A percentile compares a stretch with the other conserved stretches of the same genome.
These are phyloP conservation scores for Adela reaumurella DNA, from an alignment of 2,888 invertebrate genomes.

Conservation along the genomic window DNA sequence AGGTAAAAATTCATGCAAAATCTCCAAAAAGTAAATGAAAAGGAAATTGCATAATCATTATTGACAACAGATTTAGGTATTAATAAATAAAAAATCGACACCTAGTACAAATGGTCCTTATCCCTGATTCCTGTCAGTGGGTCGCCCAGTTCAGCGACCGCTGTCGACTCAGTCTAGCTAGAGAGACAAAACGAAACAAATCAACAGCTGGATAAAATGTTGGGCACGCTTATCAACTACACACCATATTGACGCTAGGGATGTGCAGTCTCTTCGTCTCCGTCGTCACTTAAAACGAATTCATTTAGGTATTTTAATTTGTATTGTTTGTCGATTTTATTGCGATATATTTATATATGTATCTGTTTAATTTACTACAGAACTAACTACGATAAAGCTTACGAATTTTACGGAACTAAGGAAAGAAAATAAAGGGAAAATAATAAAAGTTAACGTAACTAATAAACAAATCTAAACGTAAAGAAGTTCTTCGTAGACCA, in stretches of 20 bases:
- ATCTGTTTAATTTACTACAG: not conserved
- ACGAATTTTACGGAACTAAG: too few relatives aligned
- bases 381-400: not conserved
- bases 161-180: not conserved
- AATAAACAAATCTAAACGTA: too few relatives aligned
- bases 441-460: too few relatives aligned
- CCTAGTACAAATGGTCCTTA: too few relatives aligned
- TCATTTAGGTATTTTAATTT: not conserved
- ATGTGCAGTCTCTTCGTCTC: not conserved
- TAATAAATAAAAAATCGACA: too few relatives aligned
- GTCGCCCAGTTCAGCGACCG: not conserved
- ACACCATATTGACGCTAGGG: not conserved
- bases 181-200: not conserved
- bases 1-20: too few relatives aligned
- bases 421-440: too few relatives aligned
- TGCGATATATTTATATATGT: conserved; percentile 3
- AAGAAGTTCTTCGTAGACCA: too few relatives aligned
- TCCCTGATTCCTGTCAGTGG: not conserved
- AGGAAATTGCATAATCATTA: too few relatives aligned
- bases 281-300: not conserved
- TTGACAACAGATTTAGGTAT: too few relatives aligned
- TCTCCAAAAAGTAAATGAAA: too few relatives aligned
- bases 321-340: not conserved
- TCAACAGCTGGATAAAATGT: not conserved
- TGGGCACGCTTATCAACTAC: not conserved